Percentiles rank a stretch among this genome's conserved stretches.
Evolutionary conservation across 2,888 invertebrate species (phyloP).

Genomic region (Melanostoma mellinum): DNA sequence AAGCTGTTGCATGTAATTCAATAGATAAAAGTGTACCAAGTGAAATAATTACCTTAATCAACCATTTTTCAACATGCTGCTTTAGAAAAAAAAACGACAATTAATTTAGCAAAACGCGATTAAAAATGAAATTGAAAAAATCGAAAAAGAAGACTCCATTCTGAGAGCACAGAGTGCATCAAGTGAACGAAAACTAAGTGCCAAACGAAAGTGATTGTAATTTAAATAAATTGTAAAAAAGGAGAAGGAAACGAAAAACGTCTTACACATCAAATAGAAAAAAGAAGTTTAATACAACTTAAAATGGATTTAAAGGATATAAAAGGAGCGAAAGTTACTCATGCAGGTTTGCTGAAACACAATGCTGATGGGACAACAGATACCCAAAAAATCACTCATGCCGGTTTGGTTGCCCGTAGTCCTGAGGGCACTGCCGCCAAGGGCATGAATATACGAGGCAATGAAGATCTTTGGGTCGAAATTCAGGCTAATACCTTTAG

Average conservation of each 20-base stretch:
- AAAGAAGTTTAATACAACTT: conserved; percentile 54
- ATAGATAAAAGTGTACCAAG: not conserved
- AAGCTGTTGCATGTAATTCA: conserved; percentile 49
- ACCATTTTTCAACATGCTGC: not conserved
- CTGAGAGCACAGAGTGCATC: conserved; percentile 34
- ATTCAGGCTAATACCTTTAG: conserved; percentile 97
- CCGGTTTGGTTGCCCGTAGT: conserved; percentile 93
- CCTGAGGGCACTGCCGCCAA: conserved; percentile 97
- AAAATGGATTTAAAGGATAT: conserved; percentile 82
- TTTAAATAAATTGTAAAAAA: conserved; percentile 5
- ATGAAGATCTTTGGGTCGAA: conserved; percentile 97
- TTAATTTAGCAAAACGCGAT: not conserved
- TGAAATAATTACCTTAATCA: conserved; percentile 1
- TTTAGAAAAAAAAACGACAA: conserved; percentile 1
- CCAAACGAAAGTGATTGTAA: conserved; percentile 62
- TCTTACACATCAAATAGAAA: conserved; percentile 20
- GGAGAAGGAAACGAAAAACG: conserved; percentile 4
- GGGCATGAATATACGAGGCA: conserved; percentile 96
- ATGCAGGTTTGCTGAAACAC: conserved; percentile 84
- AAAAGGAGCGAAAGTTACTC: conserved; percentile 84
- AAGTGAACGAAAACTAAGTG: conserved; percentile 53
- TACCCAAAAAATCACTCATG: conserved; percentile 86
- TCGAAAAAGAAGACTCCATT: conserved; percentile 63
- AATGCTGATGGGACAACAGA: conserved; percentile 85
- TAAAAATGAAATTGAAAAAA: conserved; percentile 61